A percentile compares a stretch with the other conserved stretches of the same genome.
phyloP scores from a whole-genome alignment of 2,797 vertebrate genomes.

The Hipposideros larvatus region DNA sequence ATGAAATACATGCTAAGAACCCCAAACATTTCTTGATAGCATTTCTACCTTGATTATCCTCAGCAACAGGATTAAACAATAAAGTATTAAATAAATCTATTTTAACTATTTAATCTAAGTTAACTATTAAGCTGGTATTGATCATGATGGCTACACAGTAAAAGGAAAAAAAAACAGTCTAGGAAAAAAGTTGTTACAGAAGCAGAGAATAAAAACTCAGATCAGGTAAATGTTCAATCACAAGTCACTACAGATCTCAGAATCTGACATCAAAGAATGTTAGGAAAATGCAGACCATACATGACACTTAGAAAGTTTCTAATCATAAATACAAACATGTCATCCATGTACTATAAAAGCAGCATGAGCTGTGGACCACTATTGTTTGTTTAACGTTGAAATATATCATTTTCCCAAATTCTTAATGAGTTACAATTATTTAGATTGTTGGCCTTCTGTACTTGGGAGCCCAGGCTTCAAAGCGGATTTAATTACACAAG shows the following conservation, averaged over 20 bases:
- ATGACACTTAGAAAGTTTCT: background rate
- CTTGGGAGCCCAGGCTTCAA: conserved; percentile 34
- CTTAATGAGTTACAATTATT: conserved; percentile 47
- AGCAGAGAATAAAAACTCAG: conserved; percentile 19
- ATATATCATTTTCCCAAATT: conserved; percentile 39
- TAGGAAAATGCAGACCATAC: conserved; percentile 21
- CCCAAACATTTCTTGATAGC: background rate
- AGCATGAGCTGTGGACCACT: background rate
- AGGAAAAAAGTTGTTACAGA: background rate
- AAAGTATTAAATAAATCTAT: conserved; percentile 45
- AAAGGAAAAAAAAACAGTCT: conserved; percentile 6
- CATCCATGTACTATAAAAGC: background rate
- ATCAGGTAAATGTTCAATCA: background rate
- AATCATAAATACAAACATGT: conserved; percentile 46
- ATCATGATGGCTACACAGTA: conserved; percentile 8
- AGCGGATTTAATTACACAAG: conserved; percentile 25
- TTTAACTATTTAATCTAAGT: background rate
- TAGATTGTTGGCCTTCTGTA: conserved; percentile 26
- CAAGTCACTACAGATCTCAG: background rate
- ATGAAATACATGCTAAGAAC: conserved; percentile 46
- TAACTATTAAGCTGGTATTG: conserved; percentile 46
- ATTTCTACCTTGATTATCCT: conserved; percentile 5
- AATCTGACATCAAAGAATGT: background rate
- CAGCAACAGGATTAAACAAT: conserved; percentile 26
- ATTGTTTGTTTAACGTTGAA: conserved; percentile 23